Evolutionary conservation across 2,888 invertebrate species (phyloP).

Genomic region (Neoascia interrupta): DNA sequence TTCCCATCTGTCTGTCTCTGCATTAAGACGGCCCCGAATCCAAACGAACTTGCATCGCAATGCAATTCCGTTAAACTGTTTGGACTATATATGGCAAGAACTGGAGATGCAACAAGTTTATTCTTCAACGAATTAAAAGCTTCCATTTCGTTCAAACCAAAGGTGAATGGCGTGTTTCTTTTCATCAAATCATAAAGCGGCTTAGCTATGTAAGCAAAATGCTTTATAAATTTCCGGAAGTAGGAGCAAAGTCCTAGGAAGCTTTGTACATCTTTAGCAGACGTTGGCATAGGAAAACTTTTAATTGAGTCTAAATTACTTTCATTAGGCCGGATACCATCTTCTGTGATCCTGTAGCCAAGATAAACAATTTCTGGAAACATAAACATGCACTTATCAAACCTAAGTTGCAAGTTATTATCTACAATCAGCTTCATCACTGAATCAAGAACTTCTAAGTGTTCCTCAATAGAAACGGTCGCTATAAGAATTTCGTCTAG

Average conservation of each 20-base stretch:
- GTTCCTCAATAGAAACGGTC: conserved; percentile 35
- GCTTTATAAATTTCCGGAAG: conserved; percentile 72
- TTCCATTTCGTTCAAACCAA: conserved; percentile 25
- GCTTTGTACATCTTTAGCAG: conserved; percentile 67
- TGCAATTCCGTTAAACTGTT: conserved; percentile 72
- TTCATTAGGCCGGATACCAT: conserved; percentile 34
- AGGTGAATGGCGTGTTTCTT: conserved; percentile 35
- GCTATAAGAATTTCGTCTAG: conserved; percentile 69
- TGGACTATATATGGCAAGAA: conserved; percentile 73
- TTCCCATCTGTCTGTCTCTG: conserved; percentile 66
- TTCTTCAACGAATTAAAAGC: conserved; percentile 50
- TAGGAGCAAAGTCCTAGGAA: conserved; percentile 55
- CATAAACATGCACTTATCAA: conserved; percentile 43
- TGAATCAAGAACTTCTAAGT: conserved; percentile 38
- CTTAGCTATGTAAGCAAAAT: conserved; percentile 70
- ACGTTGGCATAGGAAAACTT: conserved; percentile 55
- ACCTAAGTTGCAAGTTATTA: conserved; percentile 16
- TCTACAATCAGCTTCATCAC: conserved; percentile 18
- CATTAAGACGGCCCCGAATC: conserved; percentile 72
- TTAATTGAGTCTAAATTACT: conserved; percentile 28
- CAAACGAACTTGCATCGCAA: conserved; percentile 72
- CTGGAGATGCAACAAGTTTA: conserved; percentile 55
- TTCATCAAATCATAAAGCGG: conserved; percentile 72
- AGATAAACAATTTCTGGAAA: conserved; percentile 20
- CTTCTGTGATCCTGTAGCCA: conserved; percentile 22